Base-by-base conservation (phyloP, 2,888 invertebrate genomes). In the Diarsia dahlii region DNA sequence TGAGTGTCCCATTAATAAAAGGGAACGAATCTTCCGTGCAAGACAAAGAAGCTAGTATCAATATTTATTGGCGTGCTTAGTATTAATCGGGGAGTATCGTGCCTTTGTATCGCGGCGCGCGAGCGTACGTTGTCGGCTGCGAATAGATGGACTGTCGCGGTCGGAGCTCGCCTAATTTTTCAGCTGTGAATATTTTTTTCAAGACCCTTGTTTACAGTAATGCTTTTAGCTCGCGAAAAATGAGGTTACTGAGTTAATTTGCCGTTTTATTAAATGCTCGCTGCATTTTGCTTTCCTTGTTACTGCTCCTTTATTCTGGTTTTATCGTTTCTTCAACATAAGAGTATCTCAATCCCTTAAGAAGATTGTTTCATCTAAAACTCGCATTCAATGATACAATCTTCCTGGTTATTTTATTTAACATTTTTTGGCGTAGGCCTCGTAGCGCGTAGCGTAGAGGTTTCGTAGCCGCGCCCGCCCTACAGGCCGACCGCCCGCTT, bases 1-100 rank as follows among this genome's bases (percentile, higher is more conserved):
- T 94, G 92, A 94, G 92, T 91, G 92, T 93, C 90, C 93, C 95
- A 95, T 96, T 94, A 94, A 95, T 95, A 95, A 93, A 95, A 94
- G 89, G 91, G 90, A 95, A 94, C 94, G 94, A 95, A 95, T 94
- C 94, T 92, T 92, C 93, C 93, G 92, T 93, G 92, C 92, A 94
- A 96, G 95, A 96, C 95, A 96, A 96, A 96, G 95, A 93, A 95
- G 94, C 93, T 90, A 91, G 94, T 93, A 94, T 95, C 95, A 94
- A 95, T 96, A 96, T 96, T 96, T 96, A 96, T 96, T 95, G 95
- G 94, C 92, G 94, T 94, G 94, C 96, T 96, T 96, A 95, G 94
- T 95, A 96, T 95, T 96, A 96, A 96, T 96, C 96, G 95, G 92
- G 91, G 90, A 85, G 92, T 94, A 94, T 95, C 93, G 94, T 92